These are phyloP conservation scores for Microvelia longipes DNA, from an alignment of 1,140 invertebrate genomes.

Conservation along the genomic window DNA sequence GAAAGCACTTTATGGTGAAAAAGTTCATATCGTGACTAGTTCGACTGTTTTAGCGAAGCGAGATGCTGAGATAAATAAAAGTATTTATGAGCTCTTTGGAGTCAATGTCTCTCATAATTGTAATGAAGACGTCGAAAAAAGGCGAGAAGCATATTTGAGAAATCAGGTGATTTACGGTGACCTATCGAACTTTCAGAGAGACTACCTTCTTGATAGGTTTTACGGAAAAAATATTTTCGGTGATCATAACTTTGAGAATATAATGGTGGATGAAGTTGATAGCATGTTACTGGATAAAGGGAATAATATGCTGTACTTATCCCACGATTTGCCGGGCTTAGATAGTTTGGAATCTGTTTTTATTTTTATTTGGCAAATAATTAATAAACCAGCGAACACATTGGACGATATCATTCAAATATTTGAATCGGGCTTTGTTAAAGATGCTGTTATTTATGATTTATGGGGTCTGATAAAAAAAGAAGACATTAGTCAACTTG, in stretches of 20 bases:
- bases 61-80: neutral
- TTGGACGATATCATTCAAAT: constrained; percentile 11
- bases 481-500: neutral
- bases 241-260: constrained; percentile 20
- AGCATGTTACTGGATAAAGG: constrained; percentile 30
- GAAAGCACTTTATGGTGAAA: neutral
- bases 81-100: constrained; percentile 23
- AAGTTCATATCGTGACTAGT: neutral
- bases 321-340: constrained; percentile 24
- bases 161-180: constrained; percentile 26
- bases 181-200: constrained; percentile 26
- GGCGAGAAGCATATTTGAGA: constrained; percentile 18
- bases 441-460: neutral
- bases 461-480: neutral
- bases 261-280: constrained; percentile 30
- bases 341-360: constrained; percentile 27
- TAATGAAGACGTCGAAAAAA: constrained; percentile 17
- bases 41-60: neutral
- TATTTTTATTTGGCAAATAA: constrained; percentile 26
- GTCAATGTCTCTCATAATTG: constrained; percentile 23
- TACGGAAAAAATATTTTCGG: constrained; percentile 22
- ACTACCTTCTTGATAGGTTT: constrained; percentile 25
- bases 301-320: constrained; percentile 27
- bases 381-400: constrained; percentile 15
- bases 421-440: neutral